A percentile compares a stretch with the other conserved stretches of the same genome.
Conservation (phyloP, 2,888 invertebrate species). For the Sesamia inferens region DNA sequence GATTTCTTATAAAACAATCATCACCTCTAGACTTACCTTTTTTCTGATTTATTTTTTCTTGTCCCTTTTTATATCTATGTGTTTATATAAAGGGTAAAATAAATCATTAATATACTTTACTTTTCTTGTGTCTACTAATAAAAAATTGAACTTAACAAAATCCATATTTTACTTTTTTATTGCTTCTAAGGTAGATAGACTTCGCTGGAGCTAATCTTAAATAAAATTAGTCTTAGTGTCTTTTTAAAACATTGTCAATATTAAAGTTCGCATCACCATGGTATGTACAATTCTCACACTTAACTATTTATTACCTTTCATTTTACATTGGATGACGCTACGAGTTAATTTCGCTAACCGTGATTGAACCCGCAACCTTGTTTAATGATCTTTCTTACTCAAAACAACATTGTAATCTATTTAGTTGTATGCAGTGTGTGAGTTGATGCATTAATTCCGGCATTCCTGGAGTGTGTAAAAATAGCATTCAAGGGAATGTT, state of each 20-base stretch:
- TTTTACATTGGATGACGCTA: slow-evolving; percentile 53
- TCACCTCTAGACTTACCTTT: too few relatives aligned
- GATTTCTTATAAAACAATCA: too few relatives aligned
- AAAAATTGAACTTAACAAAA: too few relatives aligned
- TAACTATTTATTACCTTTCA: slow-evolving; percentile 41
- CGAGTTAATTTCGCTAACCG: slow-evolving; percentile 42
- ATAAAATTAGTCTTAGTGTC: neutral
- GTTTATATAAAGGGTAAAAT: too few relatives aligned
- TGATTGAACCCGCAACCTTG: slow-evolving; percentile 52
- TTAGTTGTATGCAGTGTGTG: neutral
- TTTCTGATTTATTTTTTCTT: too few relatives aligned
- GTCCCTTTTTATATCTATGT: too few relatives aligned
- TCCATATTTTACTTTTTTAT: too few relatives aligned
- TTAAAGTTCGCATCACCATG: slow-evolving; percentile 37
- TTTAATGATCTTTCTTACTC: slow-evolving; percentile 57
- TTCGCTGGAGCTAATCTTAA: too few relatives aligned
- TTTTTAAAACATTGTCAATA: slow-evolving; percentile 23
- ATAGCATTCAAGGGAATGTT: neutral
- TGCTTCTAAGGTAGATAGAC: too few relatives aligned
- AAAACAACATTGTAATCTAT: slow-evolving; percentile 26
- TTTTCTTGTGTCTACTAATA: too few relatives aligned
- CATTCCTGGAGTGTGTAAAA: neutral
- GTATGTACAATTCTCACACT: slow-evolving; percentile 30
- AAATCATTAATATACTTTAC: too few relatives aligned
- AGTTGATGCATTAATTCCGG: slow-evolving; percentile 7